Base-by-base conservation (phyloP, 2,113 vertebrate genomes). In the Sisor rabdophorus region DNA sequence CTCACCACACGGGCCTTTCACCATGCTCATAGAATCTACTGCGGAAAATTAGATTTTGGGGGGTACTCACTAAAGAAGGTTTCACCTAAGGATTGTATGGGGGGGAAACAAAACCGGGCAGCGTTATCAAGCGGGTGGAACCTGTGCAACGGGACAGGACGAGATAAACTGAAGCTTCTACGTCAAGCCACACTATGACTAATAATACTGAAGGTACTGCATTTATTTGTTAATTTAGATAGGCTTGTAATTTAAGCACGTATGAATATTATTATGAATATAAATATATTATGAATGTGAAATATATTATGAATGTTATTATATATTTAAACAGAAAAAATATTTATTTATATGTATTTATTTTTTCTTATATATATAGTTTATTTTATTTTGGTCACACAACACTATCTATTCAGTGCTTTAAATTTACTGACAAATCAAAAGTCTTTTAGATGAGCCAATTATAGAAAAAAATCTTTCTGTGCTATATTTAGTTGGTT, bases 171-270 rank as follows among this genome's bases (percentile, higher is more conserved):
- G 73, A 85, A 73, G 68, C 67, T 80, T 75, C 73, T 78, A 58
- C 70, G 74, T 65, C 19, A 75, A 75, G 85, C 70, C 80, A 89
- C 90, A 86, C 82, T 81, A 87, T 79, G 54, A 73, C 73, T 55
- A 76, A 64, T 40, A 54, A 70, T 68, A 69, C 47, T 52, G 17
- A 52, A 91, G 91, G 91, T 93, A 91, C 52, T 85, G 78, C 75
- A 59, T 77, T 10, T 44, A 44, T 44, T 44, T 64, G 16, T 74
- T 30, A n/a, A n/a, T 24, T 40, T 60, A 59, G n/a, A 26, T 20
- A 40, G 20, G 24, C 26, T 54, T 44, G 16, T 24, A 17, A 30
- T 63, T 50, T 28, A 36, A 19, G 9, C n/a, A n/a, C n/a, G n/a
- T n/a, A n/a, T n/a, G n/a, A n/a, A n/a, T n/a, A n/a, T n/a, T n/a